Evolutionary conservation across 2,797 vertebrate species (phyloP).

Genomic region (Sparidentex hasta): DNA sequence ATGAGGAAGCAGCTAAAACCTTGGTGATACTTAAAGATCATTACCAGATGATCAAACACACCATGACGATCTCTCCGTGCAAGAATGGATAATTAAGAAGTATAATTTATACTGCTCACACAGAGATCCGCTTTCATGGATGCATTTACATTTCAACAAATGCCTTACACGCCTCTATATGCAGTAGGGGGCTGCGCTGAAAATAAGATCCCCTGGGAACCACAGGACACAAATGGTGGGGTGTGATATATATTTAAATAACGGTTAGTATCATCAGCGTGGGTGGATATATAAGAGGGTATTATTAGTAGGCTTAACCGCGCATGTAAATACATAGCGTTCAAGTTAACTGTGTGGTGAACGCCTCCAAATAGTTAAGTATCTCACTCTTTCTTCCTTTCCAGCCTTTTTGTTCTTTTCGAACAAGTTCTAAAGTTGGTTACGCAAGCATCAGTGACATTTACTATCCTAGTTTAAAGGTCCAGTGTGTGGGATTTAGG

Average conservation of each 20-base stretch:
- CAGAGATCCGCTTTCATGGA: slow-evolving; percentile 48
- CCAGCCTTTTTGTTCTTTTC: not conserved
- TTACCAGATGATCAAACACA: slow-evolving; percentile 69
- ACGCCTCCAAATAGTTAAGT: slow-evolving; percentile 26
- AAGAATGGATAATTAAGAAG: slow-evolving; percentile 60
- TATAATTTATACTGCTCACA: slow-evolving; percentile 27
- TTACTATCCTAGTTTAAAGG: not conserved
- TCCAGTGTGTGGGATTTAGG: too few relatives aligned
- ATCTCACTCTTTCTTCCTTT: not conserved
- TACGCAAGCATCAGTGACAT: not conserved
- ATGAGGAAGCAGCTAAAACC: slow-evolving; percentile 65
- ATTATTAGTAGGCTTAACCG: slow-evolving; percentile 58
- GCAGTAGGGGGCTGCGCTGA: slow-evolving; percentile 15
- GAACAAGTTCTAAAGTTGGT: not conserved
- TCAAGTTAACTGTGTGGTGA: slow-evolving; percentile 45
- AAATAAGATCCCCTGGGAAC: slow-evolving; percentile 50
- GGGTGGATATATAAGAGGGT: slow-evolving; percentile 53
- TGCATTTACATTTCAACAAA: slow-evolving; percentile 63
- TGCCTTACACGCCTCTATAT: slow-evolving; percentile 13
- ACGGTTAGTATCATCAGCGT: slow-evolving; percentile 43
- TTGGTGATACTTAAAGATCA: slow-evolving; percentile 64
- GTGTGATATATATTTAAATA: slow-evolving; percentile 58
- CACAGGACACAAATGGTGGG: slow-evolving; percentile 38
- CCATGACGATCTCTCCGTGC: slow-evolving; percentile 31
- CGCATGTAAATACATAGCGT: slow-evolving; percentile 45